phyloP scores from a whole-genome alignment of 2,113 vertebrate species.

The Cranoglanis bouderius region DNA sequence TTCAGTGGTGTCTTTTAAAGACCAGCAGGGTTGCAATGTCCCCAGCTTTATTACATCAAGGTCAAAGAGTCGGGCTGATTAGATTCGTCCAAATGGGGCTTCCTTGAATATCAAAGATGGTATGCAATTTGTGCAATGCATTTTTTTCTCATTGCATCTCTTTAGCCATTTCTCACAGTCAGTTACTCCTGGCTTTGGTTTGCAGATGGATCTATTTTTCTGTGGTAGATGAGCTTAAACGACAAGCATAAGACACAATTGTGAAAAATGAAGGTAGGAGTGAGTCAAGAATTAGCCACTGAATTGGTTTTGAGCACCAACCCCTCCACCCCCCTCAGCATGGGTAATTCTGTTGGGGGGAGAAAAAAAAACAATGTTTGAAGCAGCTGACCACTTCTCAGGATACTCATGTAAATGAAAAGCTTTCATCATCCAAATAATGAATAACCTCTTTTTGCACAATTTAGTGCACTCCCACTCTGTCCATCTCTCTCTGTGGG shows the following conservation, averaged over 20 bases:
- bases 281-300: constrained; percentile 40
- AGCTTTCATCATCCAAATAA: not conserved
- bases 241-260: not conserved
- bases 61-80: constrained; percentile 45
- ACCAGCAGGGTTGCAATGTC: not conserved
- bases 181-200: constrained; percentile 9
- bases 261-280: constrained; percentile 33
- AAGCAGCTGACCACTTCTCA: constrained; percentile 5
- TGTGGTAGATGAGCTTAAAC: constrained; percentile 21
- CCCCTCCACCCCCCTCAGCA: not conserved
- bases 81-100: constrained; percentile 25
- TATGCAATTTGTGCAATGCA: constrained; percentile 19
- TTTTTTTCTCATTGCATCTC: constrained; percentile 12
- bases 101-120: constrained; percentile 45
- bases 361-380: not conserved
- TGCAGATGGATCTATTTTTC: constrained; percentile 24
- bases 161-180: constrained; percentile 31
- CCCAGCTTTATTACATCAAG: constrained; percentile 13
- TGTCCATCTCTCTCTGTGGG: not conserved
- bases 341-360: not conserved
- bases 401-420: constrained; percentile 3
- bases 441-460: constrained; percentile 4
- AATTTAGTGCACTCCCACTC: not conserved
- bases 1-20: not conserved
- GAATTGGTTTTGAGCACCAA: not conserved